These are phyloP conservation scores for Dipodomys stephensi DNA, from an alignment of 2,113 vertebrate species.

Conservation along the genomic window DNA sequence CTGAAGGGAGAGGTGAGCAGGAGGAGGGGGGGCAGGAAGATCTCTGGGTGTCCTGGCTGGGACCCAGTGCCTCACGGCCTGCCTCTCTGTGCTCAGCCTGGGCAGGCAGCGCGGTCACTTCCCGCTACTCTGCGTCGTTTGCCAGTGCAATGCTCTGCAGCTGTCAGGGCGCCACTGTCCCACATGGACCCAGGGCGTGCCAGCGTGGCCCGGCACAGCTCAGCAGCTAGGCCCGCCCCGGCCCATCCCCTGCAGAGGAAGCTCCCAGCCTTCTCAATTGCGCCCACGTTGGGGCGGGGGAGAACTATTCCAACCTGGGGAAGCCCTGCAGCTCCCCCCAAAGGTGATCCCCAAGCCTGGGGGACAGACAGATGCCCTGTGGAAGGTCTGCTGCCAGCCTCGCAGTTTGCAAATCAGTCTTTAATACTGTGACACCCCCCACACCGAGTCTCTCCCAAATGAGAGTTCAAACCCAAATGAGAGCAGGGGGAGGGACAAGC, in stretches of 20 bases:
- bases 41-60: neutral
- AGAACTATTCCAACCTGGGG: neutral
- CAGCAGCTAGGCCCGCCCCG: rapidly evolving
- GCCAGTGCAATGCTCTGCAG: neutral
- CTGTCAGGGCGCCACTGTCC: neutral
- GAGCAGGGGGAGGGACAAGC: neutral
- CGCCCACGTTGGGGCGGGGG: neutral
- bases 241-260: neutral
- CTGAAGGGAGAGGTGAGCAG: neutral
- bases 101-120: neutral
- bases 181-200: neutral
- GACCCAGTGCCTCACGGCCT: too few species aligned
- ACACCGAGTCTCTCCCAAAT: neutral
- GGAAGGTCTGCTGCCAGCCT: neutral
- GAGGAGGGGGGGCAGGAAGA: neutral
- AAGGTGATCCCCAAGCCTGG: too few species aligned
- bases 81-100: neutral
- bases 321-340: neutral
- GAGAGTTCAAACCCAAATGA: neutral
- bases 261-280: neutral
- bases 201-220: neutral
- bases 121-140: neutral
- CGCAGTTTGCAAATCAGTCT: neutral
- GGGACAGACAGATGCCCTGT: neutral
- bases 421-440: neutral